These are phyloP conservation scores for Calameuta pallipes DNA, from an alignment of 2,888 invertebrate genomes.

Conservation along the genomic window DNA sequence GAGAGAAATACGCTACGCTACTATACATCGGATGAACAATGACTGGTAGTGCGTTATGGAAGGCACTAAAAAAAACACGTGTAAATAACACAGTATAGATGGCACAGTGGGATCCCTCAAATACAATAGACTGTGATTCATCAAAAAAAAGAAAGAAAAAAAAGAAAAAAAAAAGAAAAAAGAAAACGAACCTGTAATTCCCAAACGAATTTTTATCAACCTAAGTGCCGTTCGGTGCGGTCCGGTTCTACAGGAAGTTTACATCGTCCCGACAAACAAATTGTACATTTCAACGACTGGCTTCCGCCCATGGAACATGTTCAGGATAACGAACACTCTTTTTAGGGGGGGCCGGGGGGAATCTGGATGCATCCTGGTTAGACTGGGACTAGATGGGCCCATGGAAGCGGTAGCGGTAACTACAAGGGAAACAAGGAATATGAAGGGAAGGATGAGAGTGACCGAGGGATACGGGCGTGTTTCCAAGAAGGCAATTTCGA, in stretches of 20 bases:
- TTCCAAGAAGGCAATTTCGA: slow-evolving; percentile 57
- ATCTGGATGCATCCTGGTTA: not conserved
- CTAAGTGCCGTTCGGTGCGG: not conserved
- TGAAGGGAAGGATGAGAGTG: not conserved
- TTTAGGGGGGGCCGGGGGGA: not conserved
- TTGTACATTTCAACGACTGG: not conserved
- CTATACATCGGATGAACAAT: not conserved
- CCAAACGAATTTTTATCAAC: not conserved
- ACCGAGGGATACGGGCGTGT: slow-evolving; percentile 10
- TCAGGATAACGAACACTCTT: not conserved
- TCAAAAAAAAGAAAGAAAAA: not conserved
- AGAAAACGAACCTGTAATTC: not conserved
- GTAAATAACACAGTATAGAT: not conserved
- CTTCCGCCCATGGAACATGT: not conserved
- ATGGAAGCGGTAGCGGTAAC: slow-evolving; percentile 28
- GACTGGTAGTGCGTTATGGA: not conserved
- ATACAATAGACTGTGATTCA: not conserved
- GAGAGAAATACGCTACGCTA: not conserved
- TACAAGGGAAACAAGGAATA: slow-evolving; percentile 36
- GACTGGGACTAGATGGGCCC: not conserved
- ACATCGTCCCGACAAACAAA: not conserved
- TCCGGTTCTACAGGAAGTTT: not conserved
- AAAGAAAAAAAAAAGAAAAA: not conserved
- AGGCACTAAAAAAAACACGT: not conserved
- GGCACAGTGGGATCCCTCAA: not conserved